These are phyloP conservation scores for Conger conger DNA, from an alignment of 2,113 vertebrate genomes.

Conservation along the genomic window DNA sequence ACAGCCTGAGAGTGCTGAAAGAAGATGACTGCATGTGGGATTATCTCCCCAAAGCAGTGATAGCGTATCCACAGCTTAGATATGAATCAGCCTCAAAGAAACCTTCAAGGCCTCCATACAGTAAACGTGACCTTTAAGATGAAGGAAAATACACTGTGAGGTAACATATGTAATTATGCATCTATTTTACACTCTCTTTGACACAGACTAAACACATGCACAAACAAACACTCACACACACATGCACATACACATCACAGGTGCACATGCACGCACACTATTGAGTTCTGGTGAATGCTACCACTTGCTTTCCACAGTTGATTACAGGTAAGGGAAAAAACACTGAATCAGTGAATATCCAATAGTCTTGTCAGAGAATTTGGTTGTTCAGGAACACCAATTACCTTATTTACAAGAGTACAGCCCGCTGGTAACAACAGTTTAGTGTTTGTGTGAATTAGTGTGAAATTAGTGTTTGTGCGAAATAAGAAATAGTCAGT, in stretches of 20 bases:
- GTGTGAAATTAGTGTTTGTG: not conserved
- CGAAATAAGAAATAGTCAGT: not conserved
- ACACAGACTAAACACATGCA: not conserved
- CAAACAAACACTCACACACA: not conserved
- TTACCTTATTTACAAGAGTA: constrained; percentile 31
- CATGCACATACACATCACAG: not conserved
- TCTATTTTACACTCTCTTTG: not conserved
- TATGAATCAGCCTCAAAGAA: constrained; percentile 35
- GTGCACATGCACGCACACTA: not conserved
- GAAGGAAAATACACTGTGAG: constrained; percentile 33
- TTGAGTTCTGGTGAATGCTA: not conserved
- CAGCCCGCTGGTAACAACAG: constrained; percentile 4
- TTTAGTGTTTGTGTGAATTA: not conserved
- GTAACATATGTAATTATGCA: constrained; percentile 24
- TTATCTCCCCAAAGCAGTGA: constrained; percentile 33
- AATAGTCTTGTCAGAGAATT: constrained; percentile 29
- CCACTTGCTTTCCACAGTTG: not conserved
- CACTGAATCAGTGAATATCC: constrained; percentile 31
- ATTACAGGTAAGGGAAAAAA: not conserved
- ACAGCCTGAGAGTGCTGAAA: constrained; percentile 9
- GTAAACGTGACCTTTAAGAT: constrained; percentile 38
- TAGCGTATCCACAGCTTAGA: constrained; percentile 32
- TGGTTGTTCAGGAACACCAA: constrained; percentile 29
- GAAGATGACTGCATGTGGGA: not conserved
- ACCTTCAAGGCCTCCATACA: constrained; percentile 17